Evolutionary conservation across 2,113 vertebrate species (phyloP).

Genomic region (Chionis minor): DNA sequence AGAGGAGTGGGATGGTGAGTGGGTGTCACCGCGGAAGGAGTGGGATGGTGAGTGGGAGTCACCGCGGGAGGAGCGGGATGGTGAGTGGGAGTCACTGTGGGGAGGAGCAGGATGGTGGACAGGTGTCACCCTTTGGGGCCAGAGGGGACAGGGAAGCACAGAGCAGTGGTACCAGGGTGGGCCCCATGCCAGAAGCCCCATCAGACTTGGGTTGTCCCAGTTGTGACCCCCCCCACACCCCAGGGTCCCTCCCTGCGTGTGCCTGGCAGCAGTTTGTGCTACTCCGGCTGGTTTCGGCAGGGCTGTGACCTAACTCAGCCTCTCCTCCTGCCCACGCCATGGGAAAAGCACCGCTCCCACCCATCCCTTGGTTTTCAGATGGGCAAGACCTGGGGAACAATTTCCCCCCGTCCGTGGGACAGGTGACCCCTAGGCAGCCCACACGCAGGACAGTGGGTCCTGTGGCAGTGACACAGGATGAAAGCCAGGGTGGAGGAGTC

Average conservation of each 20-base stretch:
- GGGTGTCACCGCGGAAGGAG: neutral
- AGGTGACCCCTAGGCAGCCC: neutral
- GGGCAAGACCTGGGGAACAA: neutral
- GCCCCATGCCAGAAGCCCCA: neutral
- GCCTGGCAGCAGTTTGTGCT: neutral
- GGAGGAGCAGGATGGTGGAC: neutral
- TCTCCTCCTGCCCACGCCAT: fast-evolving
- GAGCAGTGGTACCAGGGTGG: neutral
- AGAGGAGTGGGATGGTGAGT: neutral
- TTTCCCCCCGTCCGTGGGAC: fast-evolving
- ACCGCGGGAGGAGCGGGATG: neutral
- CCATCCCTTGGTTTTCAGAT: fast-evolving
- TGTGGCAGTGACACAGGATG: fast-evolving
- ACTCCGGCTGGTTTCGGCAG: neutral
- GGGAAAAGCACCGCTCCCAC: neutral
- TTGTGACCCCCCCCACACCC: neutral
- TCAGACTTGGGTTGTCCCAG: neutral
- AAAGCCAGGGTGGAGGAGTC: neutral
- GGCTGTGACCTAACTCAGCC: neutral
- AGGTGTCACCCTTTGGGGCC: neutral
- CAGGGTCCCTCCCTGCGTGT: neutral
- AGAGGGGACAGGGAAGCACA: neutral
- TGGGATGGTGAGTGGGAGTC: neutral
- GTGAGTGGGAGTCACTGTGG: neutral
- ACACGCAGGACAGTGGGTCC: fast-evolving